Evolutionary conservation across 2,888 invertebrate genomes (phyloP), one percentile per base, ranked within the genome.

Genomic region (Ormyrus pomaceus): DNA sequence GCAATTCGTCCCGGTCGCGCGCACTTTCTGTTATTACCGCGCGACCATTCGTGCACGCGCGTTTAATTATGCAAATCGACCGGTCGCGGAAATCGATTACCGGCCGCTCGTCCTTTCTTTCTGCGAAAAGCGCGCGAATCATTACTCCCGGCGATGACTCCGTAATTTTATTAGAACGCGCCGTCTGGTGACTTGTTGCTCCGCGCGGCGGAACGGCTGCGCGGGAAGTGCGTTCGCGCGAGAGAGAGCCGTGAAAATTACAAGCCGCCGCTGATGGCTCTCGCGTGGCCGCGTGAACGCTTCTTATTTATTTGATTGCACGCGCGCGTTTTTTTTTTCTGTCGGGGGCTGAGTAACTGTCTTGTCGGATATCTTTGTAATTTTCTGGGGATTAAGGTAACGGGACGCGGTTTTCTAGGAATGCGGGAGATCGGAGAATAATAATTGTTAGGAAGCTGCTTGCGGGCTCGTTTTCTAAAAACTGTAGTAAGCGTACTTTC

Each of bases 1-100:
- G 48, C 53, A 58, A 62, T 65, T 64, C 50, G 68, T 64, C 34
- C 46, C 10, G 34, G 56, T 34, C 10, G 62, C 59, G 62, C 59
- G 73, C 79, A 74, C 73, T 79, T 73, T 79, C 56, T 62, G 71
- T 69, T 79, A 73, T 79, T 79, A 77, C n/a, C 73, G n/a, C 10
- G 53, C 56, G 50, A 51, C 61, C 55, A 77, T 77, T 72, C 70
- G 58, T 34, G 73, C 73, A 13, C 11, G 13, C 65, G 66, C 61
- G 73, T 73, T 79, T 79, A 79, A 79, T 79, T 79, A 79, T 79
- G 79, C 69, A 79, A 74, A 79, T 79, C 68, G 69, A 51, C 75
- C 71, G 75, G 71, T 75, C 75, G 61, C 71, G 79, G 70, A 79
- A 71, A 79, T 79, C 75, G 75, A 70, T 79, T 75, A 61, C 59